Evolutionary conservation across 2,797 vertebrate species (phyloP).

Genomic region (Sebastes matsubarae): DNA sequence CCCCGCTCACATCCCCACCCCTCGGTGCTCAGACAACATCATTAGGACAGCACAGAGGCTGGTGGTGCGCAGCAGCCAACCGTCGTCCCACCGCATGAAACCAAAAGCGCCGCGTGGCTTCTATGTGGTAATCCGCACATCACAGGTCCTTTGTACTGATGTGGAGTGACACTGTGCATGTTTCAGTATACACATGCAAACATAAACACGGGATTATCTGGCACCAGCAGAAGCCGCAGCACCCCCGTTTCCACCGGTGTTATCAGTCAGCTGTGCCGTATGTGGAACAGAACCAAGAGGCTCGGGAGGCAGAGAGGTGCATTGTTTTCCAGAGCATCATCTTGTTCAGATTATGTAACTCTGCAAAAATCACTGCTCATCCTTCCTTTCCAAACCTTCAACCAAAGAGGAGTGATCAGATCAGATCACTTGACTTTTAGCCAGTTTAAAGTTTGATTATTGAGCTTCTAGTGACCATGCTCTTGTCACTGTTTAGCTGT

Average conservation of each 20-base stretch:
- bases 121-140: conserved; percentile 68
- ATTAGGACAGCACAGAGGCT: conserved; percentile 69
- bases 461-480: background rate
- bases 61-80: conserved; percentile 52
- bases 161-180: conserved; percentile 63
- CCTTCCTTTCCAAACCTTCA: background rate
- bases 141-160: conserved; percentile 68
- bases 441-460: background rate
- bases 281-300: conserved; percentile 6
- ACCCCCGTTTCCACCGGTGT: background rate
- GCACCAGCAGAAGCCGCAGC: conserved; percentile 25
- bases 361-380: conserved; percentile 7
- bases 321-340: background rate
- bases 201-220: conserved; percentile 65
- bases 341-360: conserved; percentile 19
- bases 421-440: background rate
- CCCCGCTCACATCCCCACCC: conserved; percentile 53
- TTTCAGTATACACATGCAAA: conserved; percentile 60
- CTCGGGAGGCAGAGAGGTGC: background rate
- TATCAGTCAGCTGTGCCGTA: conserved; percentile 19
- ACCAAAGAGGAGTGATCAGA: background rate
- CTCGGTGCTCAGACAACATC: conserved; percentile 74
- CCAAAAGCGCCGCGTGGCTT: conserved; percentile 57
- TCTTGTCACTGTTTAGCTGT: background rate
- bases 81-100: conserved; percentile 49